Evolutionary conservation across 2,888 invertebrate species (phyloP), one percentile per base, ranked within the genome.

Genomic region (Leptinotarsa juncta): DNA sequence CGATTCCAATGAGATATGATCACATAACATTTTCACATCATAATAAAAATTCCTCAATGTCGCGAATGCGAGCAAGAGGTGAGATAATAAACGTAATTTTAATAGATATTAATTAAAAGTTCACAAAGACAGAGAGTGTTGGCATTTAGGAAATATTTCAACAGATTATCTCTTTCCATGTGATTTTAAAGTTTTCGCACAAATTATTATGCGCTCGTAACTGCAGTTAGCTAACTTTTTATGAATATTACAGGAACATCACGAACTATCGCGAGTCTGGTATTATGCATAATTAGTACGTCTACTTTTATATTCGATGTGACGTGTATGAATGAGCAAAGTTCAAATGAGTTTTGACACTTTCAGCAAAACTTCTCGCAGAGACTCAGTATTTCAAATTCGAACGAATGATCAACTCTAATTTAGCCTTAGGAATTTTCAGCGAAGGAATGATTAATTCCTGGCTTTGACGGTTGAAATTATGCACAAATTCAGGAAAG

Each of bases 121-220:
- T 74, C 42, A 23, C 60, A 50, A 42, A 65, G 32, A 65, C 18
- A 65, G 62, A 42, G 49, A 75, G 71, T 71, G 73, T 76, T 75
- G 72, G 73, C 74, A 77, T 78, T 74, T 72, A 74, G 66, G 71
- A 74, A 77, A 80, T 76, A 76, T 78, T 78, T 79, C 69, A 72
- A 57, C 12, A 72, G 77, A 74, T 78, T 77, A 79, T 80, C 79
- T 77, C 75, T 75, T 76, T 76, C 74, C 70, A 69, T 71, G 77
- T 73, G 72, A 76, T 78, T 76, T 69, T 26, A 77, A 80, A 80
- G 77, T 79, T 80, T 77, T 78, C 77, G 74, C 76, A 77, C 76
- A 73, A 76, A 78, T 76, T 73, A 76, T 76, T 71, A 65, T 66
- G 62, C 73, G 69, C 66, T 66, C 42, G 18, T 55, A 75, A 77